Evolutionary conservation across 2,888 invertebrate genomes (phyloP), one percentile per base, ranked within the genome.

Genomic region (Auanema sp.): DNA sequence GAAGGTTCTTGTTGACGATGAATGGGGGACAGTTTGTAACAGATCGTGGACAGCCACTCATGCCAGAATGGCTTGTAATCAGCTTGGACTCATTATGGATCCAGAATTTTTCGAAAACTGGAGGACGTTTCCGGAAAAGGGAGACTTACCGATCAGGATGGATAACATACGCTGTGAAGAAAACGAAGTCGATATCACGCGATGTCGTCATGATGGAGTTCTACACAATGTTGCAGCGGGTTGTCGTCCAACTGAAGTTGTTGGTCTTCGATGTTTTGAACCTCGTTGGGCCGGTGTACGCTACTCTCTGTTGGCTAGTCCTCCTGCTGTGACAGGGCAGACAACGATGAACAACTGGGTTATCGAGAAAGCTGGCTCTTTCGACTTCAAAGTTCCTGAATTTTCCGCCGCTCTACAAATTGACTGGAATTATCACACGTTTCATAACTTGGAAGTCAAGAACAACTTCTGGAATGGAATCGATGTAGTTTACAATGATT

Each of bases 1-100:
- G 41, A 85, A 89, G 86, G 89, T 96, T 0, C 89, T 90, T 79
- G 86, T 95, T 10, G 89, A 91, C 65, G 90, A 90, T 0, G 89
- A 90, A 83, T 97, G 97, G 97, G 97, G 97, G 42, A 96, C 96
- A 0, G 92, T 98, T 0, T 98, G 98, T 84, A 92, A 92, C 85
- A 92, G 97, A 83, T 92, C 91, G 52, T 98, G 97, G 95, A 93
- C 90, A 51, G 90, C 92, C 21, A 87, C 89, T 50, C 91, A 93
- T 82, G 94, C 98, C 0, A 92, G 94, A 0, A 86, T 97, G 54
- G 93, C 92, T 0, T 98, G 98, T 81, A 91, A 95, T 85, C 96
- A 97, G 85, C 86, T 98, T 69, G 97, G 97, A 0, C 88, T 92
- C 67, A 91, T 91, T 0, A 88, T 95, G 16, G 94, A 97, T 85